Base-by-base conservation (phyloP, 2,797 vertebrate species). In the Sebastolobus alascanus region DNA sequence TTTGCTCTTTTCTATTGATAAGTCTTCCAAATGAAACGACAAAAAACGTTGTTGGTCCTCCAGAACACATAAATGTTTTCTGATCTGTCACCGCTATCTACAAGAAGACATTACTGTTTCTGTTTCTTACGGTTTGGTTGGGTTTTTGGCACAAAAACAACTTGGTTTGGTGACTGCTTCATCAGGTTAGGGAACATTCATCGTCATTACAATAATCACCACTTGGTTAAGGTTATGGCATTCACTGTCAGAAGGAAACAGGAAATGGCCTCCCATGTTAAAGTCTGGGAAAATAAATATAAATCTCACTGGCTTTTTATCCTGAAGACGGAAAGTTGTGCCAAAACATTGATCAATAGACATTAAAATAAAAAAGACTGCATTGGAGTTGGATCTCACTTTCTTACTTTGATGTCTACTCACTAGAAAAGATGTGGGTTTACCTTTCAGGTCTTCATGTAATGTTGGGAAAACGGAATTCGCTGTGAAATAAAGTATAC, bases 241-340 rank as follows among this genome's bases (percentile, higher is more conserved):
- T 43, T 43, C 40, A 43, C 52, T 65, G 27, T 73, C 14, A 40
- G 50, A 16, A 67, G 22, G 25, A 71, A 71, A 64, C 55, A 58
- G 13, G 43, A 46, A 68, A 25, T 25, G 61, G n/a, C 18, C 14
- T 18, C 27, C 7, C 2, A 20, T 27, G 12, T 38, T 40, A 40
- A 64, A 20, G 33, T 38, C 33, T 60, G 16, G 29, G 29, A 0
- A 18, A 31, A 5, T 8, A 10, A 46, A 46, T 46, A 46, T 46
- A 46, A 16, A 46, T 46, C 6, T 46, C 43, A 46, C 43, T 46
- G 14, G 40, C 40, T 0, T 35, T 61, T 10, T 18, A 43, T 43
- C 43, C 46, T 50, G 18, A 50, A 20, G 5, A 67, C 16, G 43
- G 14, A 46, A 46, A 18, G 16, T 7, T 46, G 2, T 18, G n/a